Evolutionary conservation across 1,140 invertebrate genomes (phyloP).

Genomic region (Ruditapes philippinarum): DNA sequence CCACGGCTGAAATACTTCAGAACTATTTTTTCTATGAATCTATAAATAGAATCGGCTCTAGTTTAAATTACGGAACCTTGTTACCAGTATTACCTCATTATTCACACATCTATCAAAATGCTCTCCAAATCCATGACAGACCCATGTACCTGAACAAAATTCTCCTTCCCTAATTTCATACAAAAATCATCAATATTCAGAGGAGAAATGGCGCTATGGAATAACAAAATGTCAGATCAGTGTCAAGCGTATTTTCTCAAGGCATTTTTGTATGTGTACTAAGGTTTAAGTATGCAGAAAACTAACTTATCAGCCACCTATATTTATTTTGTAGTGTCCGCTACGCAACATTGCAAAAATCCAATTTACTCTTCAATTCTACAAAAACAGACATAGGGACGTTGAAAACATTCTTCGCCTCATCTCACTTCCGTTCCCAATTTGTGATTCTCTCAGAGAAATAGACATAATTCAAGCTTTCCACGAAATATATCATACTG

Average conservation of each 20-base stretch:
- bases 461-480: not conserved
- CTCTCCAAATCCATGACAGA: not conserved
- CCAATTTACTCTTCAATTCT: slow-evolving; percentile 47
- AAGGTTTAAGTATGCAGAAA: slow-evolving; percentile 38
- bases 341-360: slow-evolving; percentile 59
- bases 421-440: slow-evolving; percentile 18
- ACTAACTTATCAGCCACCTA: slow-evolving; percentile 38
- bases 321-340: slow-evolving; percentile 54
- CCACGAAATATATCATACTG: no score
- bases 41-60: no score
- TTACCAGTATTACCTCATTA: no score
- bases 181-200: slow-evolving; percentile 10
- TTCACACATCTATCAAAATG: not conserved
- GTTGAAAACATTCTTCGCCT: slow-evolving; percentile 52
- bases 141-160: not conserved
- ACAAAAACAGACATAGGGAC: slow-evolving; percentile 54
- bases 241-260: not conserved
- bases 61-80: no score
- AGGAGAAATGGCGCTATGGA: not conserved
- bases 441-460: slow-evolving; percentile 11
- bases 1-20: no score
- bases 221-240: slow-evolving; percentile 12
- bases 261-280: not conserved
- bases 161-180: slow-evolving; percentile 1
- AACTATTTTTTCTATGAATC: no score